Base-by-base conservation (phyloP, 2,113 vertebrate species). In the Tursiops truncatus region DNA sequence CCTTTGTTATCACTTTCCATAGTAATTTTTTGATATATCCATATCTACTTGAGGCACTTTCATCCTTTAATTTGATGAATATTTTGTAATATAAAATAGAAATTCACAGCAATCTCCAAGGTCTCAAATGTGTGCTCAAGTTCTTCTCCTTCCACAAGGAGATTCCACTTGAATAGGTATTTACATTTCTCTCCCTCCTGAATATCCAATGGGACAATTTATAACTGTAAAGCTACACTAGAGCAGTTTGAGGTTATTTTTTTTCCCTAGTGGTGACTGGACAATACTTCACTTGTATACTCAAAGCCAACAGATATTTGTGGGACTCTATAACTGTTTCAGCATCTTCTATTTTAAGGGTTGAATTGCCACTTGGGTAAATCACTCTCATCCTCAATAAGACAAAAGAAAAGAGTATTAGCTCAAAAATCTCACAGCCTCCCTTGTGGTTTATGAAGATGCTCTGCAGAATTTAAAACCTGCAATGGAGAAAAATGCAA, bases 251-350 rank as follows among this genome's bases (percentile, higher is more conserved):
- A 63, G 26, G 53, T 60, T 68, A 21, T 86, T 74, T 68, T 67
- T 67, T 38, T 38, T 38, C 5, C 14, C 31, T 41, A 76, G 33
- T 31, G 11, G 21, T 76, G 36, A 89, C 13, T 81, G 83, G 65
- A 85, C 25, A 44, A 47, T 41, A 70, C 86, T 93, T 85, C 33
- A 60, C 58, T 70, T 65, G 12, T 91, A 70, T 77, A 76, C 9
- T 56, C 65, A 97, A 95, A 97, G 89, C 79, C 38, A 97, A 92
- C 28, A 95, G 28, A 91, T 53, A 93, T 77, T 82, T 96, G 71
- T 95, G 71, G 65, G 15, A 25, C 44, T 96, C 60, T 77, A 11
- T 70, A 73, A 77, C 44, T 23, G 5, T 94, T 80, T 70, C 60
- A 89, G 13, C 13, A 71, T 5, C 21, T 67, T 95, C 23, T 70